These are phyloP conservation scores for Ibidorhyncha struthersii DNA, from an alignment of 2,113 vertebrate species.

Conservation along the genomic window DNA sequence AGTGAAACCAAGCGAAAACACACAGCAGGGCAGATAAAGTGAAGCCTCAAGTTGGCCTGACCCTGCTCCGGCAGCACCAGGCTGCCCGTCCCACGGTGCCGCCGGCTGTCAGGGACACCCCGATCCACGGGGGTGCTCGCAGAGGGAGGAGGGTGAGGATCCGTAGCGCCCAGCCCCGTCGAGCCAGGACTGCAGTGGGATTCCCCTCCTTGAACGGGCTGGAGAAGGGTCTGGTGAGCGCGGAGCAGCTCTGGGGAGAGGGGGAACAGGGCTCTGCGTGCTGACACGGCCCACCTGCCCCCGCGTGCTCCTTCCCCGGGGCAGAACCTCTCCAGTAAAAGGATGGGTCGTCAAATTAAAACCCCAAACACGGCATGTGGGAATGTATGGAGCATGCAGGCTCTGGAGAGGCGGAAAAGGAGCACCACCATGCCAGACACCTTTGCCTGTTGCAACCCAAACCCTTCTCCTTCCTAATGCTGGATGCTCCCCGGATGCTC, in stretches of 20 bases:
- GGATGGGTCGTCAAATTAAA: not conserved
- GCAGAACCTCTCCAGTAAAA: not conserved
- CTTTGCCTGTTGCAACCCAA: not conserved
- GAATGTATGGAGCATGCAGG: rapidly evolving
- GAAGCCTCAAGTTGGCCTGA: not conserved
- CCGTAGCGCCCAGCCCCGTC: rapidly evolving
- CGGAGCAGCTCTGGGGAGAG: not conserved
- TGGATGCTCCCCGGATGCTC: not conserved
- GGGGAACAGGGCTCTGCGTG: rapidly evolving
- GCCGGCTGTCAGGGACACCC: not conserved
- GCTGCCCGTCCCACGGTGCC: not conserved
- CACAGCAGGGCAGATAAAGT: not conserved
- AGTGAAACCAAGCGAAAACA: not conserved
- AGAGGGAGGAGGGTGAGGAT: not conserved
- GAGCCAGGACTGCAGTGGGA: not conserved
- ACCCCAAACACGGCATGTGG: not conserved
- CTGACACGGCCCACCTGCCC: not conserved
- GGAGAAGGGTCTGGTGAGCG: not conserved
- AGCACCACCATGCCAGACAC: not conserved
- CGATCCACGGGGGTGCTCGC: rapidly evolving
- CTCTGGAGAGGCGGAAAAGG: not conserved
- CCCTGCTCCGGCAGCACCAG: not conserved
- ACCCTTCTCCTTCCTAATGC: not conserved
- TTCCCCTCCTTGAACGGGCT: not conserved
- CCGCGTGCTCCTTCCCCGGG: not conserved